Evolutionary conservation across 2,888 invertebrate species (phyloP).

Genomic region (Acleris literana): DNA sequence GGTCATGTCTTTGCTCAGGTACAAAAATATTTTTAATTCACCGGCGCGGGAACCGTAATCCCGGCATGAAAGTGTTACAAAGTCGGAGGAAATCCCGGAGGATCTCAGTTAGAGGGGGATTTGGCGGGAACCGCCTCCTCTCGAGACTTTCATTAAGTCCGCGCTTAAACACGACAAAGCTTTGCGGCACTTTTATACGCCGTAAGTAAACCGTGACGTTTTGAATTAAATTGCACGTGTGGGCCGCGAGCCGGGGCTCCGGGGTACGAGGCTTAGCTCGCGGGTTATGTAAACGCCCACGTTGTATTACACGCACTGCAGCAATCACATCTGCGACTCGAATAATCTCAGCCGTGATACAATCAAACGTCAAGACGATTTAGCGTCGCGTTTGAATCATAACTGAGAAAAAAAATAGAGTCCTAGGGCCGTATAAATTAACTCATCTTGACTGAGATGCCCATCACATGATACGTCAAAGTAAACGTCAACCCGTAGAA

Average conservation of each 20-base stretch:
- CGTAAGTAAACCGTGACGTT: conserved; percentile 43
- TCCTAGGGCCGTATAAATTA: too few relatives aligned
- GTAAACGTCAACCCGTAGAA: too few relatives aligned
- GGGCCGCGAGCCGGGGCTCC: background rate
- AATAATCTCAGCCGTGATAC: too few relatives aligned
- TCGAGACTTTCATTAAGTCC: conserved; percentile 69
- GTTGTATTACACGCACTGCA: too few relatives aligned
- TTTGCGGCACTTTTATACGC: conserved; percentile 46
- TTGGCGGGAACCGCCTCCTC: conserved; percentile 55
- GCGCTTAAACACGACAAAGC: conserved; percentile 63
- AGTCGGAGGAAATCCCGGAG: conserved; percentile 56
- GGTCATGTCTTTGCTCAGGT: conserved; percentile 34
- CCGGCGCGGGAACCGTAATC: conserved; percentile 43
- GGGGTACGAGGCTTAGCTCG: too few relatives aligned
- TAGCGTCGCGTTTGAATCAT: too few relatives aligned
- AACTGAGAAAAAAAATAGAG: too few relatives aligned
- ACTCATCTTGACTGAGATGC: too few relatives aligned
- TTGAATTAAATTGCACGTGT: conserved; percentile 45
- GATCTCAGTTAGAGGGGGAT: conserved; percentile 54
- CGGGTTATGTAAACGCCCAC: too few relatives aligned
- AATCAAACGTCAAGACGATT: too few relatives aligned
- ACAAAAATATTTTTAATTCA: conserved; percentile 36
- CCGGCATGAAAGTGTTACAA: conserved; percentile 59
- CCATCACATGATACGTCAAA: too few relatives aligned
- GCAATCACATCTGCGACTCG: too few relatives aligned